Evolutionary conservation across 2,113 vertebrate species (phyloP).

Genomic region (Cavia aperea): DNA sequence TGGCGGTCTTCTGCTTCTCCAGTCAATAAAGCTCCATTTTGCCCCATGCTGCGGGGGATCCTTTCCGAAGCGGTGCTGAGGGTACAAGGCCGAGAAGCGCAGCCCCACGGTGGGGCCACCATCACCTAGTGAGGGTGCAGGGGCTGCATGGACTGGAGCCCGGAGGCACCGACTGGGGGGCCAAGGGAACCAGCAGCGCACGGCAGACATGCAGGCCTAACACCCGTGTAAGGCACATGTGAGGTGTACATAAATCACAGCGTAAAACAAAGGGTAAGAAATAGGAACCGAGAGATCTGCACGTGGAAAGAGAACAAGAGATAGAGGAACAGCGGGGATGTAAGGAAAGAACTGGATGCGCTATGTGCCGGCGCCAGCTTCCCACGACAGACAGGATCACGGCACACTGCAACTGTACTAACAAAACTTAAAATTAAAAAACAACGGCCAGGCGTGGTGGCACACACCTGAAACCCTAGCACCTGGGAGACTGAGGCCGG

Average conservation of each 20-base stretch:
- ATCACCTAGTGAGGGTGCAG: conserved; percentile 1
- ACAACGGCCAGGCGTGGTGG: too few relatives aligned
- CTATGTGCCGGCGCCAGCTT: not conserved
- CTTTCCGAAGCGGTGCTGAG: not conserved
- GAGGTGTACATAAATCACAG: not conserved
- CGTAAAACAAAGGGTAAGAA: not conserved
- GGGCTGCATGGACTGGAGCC: not conserved
- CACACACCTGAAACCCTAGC: too few relatives aligned
- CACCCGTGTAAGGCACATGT: not conserved
- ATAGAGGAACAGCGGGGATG: too few relatives aligned
- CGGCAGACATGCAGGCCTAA: rapidly evolving
- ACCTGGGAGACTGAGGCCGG: too few relatives aligned
- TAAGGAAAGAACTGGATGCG: not conserved
- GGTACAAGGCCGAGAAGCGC: not conserved
- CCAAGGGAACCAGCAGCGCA: not conserved
- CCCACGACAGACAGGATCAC: too few relatives aligned
- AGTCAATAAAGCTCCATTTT: not conserved
- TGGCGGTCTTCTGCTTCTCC: not conserved
- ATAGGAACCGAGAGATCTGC: not conserved
- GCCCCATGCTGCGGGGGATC: not conserved
- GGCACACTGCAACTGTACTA: not conserved
- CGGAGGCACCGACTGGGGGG: too few relatives aligned
- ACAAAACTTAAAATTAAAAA: not conserved
- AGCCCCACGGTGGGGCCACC: not conserved
- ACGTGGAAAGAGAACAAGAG: not conserved